A percentile compares a stretch with the other conserved stretches of the same genome.
Conservation (phyloP, 2,888 invertebrate species). For the Catotricha subobsoleta region DNA sequence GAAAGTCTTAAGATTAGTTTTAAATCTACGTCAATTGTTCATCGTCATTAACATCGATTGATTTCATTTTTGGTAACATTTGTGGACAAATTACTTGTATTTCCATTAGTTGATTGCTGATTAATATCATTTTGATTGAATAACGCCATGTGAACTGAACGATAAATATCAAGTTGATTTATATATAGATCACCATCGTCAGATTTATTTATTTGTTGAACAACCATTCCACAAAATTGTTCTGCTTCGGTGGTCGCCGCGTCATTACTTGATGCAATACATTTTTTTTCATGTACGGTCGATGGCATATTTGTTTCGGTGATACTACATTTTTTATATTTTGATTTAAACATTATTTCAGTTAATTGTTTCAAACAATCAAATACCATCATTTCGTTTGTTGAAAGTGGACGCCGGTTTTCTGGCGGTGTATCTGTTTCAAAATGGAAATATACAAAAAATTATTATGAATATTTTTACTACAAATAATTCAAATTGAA, state of each 20-base stretch:
- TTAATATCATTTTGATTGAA: not conserved
- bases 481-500: no score
- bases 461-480: no score
- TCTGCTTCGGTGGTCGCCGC: not conserved
- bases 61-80: no score
- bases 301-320: not conserved
- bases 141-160: not conserved
- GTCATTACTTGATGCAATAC: no score
- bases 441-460: no score
- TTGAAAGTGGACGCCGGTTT: no score
- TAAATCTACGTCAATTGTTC: no score
- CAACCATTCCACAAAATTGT: not conserved
- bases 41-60: no score
- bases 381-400: not conserved
- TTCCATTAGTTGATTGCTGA: not conserved
- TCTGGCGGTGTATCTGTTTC: no score
- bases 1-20: no score
- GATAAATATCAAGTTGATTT: not conserved
- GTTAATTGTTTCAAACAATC: slow-evolving; percentile 2
- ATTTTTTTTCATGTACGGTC: no score
- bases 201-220: not conserved
- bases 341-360: not conserved
- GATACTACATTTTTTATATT: not conserved
- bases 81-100: no score
- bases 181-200: not conserved